Percentiles rank a stretch among this genome's conserved stretches.
Conservation (phyloP, 1,140 invertebrate genomes). For the Notospermus geniculatus region DNA sequence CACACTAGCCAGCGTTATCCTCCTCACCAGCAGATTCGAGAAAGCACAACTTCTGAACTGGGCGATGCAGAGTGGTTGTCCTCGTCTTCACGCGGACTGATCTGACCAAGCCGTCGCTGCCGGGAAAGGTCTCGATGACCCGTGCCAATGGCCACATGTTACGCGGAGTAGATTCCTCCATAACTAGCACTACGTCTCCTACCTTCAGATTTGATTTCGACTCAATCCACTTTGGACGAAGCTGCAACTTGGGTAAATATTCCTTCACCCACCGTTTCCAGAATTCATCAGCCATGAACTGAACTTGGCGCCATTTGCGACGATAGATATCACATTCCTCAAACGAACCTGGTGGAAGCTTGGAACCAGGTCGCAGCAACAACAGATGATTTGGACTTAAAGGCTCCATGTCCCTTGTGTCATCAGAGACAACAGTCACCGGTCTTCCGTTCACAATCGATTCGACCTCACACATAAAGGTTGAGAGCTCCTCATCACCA, state of each 20-base stretch:
- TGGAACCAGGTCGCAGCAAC: neutral
- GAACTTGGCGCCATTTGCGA: neutral
- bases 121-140: too few relatives aligned
- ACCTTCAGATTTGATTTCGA: neutral
- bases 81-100: too few relatives aligned
- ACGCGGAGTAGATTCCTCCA: slow-evolving; percentile 7
- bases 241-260: neutral
- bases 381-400: slow-evolving; percentile 17
- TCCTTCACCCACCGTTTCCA: neutral
- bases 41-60: too few relatives aligned
- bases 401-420: slow-evolving; percentile 10
- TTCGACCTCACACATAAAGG: slow-evolving; percentile 19
- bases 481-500: slow-evolving; percentile 10
- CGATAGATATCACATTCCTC: neutral
- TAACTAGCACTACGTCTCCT: neutral
- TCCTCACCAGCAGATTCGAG: too few relatives aligned
- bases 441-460: slow-evolving; percentile 14
- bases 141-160: too few relatives aligned
- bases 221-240: neutral
- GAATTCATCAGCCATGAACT: neutral
- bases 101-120: too few relatives aligned
- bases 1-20: too few relatives aligned
- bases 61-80: too few relatives aligned
- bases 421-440: slow-evolving; percentile 6
- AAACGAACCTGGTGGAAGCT: neutral